phyloP scores from a whole-genome alignment of 2,797 vertebrate genomes.

The Dallia pectoralis region DNA sequence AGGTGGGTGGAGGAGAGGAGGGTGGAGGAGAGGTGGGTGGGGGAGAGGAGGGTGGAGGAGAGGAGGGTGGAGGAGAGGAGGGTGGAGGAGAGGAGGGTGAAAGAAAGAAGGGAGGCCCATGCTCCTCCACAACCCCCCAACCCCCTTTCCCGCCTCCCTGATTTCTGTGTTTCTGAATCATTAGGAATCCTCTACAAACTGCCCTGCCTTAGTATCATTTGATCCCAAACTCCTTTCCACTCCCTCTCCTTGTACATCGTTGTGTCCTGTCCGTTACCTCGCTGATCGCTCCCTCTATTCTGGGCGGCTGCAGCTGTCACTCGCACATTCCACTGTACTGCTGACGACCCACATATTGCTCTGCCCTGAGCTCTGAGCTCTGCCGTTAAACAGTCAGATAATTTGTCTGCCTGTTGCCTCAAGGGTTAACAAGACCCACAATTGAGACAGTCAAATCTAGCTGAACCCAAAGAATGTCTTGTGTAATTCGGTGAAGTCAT shows the following conservation, averaged over 20 bases:
- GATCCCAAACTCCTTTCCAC: constrained; percentile 42
- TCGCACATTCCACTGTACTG: constrained; percentile 77
- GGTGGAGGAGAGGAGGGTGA: no score
- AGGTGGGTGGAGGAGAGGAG: no score
- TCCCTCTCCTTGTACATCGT: constrained; percentile 40
- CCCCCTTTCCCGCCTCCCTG: background rate
- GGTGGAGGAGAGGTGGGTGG: no score
- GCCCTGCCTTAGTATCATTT: constrained; percentile 29
- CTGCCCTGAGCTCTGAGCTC: constrained; percentile 51
- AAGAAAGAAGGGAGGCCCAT: background rate
- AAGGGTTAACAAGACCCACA: no score
- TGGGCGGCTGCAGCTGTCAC: constrained; percentile 77
- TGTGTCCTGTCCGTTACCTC: constrained; percentile 43
- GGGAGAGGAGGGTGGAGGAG: no score
- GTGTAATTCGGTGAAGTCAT: no score
- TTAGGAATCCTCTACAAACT: background rate
- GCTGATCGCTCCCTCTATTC: constrained; percentile 69
- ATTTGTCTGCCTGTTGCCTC: no score
- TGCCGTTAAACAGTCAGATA: constrained; percentile 24
- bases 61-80: no score
- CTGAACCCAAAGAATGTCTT: no score
- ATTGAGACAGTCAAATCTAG: no score
- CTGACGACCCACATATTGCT: constrained; percentile 78
- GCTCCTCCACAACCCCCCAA: background rate
- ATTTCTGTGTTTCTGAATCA: background rate